These are phyloP conservation scores for Nixonia krombeini DNA, from an alignment of 1,140 invertebrate genomes.

Conservation along the genomic window DNA sequence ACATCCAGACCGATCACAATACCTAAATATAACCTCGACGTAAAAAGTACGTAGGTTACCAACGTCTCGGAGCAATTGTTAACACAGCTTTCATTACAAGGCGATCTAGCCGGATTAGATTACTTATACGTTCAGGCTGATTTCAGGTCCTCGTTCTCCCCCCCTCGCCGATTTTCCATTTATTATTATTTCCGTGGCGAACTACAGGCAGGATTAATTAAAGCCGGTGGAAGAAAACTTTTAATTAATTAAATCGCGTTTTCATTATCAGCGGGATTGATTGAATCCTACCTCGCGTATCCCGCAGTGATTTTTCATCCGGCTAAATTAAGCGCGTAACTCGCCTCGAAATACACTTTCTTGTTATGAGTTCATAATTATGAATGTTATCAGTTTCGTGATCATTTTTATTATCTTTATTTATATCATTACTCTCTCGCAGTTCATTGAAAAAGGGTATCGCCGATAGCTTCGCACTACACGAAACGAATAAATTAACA, in stretches of 20 bases:
- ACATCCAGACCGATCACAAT: conserved; percentile 14
- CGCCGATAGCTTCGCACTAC: neutral
- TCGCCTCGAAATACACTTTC: neutral
- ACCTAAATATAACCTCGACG: conserved; percentile 39
- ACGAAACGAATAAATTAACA: conserved; percentile 22
- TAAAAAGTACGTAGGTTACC: conserved; percentile 26
- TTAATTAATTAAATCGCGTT: neutral
- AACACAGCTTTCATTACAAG: conserved; percentile 23
- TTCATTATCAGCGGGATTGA: too few relatives aligned
- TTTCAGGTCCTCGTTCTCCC: too few relatives aligned
- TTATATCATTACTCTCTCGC: conserved; percentile 16
- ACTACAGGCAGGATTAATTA: too few relatives aligned
- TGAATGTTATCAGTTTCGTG: neutral
- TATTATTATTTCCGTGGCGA: too few relatives aligned
- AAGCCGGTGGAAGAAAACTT: conserved; percentile 1
- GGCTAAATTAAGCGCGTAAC: too few relatives aligned
- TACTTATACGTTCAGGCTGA: conserved; percentile 19
- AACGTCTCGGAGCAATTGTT: conserved; percentile 28
- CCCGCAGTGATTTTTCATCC: too few relatives aligned
- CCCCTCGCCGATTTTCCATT: conserved; percentile 44
- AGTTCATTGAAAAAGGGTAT: conserved; percentile 36
- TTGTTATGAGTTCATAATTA: neutral
- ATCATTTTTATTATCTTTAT: conserved; percentile 2
- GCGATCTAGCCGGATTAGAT: conserved; percentile 43
- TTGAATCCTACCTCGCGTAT: too few relatives aligned